Percentiles rank a stretch among this genome's conserved stretches.
Conservation (phyloP, 2,113 vertebrate species). For the Hiodon alosoides region DNA sequence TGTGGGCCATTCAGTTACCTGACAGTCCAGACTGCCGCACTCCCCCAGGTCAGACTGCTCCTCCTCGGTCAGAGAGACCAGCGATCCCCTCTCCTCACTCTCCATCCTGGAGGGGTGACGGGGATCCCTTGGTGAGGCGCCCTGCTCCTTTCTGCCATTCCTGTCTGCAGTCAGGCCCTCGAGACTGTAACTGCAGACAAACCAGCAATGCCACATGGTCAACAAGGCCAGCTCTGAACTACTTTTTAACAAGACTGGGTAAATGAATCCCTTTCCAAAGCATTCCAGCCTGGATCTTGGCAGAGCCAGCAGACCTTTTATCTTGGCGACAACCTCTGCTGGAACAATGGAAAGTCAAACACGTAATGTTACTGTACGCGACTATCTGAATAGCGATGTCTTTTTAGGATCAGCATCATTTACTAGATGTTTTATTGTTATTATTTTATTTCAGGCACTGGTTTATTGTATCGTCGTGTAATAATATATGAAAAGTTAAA, state of each 20-base stretch:
- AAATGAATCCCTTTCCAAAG: not conserved
- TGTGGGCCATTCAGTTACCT: conserved; percentile 55
- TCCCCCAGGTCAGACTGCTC: conserved; percentile 67
- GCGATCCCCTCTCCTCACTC: conserved; percentile 71
- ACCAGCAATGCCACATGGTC: conserved; percentile 18
- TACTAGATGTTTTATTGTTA: no score
- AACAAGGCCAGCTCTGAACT: not conserved
- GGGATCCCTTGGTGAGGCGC: conserved; percentile 56
- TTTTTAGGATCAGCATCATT: no score
- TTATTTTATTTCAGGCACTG: not conserved
- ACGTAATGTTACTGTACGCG: no score
- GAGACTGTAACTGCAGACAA: conserved; percentile 80
- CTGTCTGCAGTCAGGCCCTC: conserved; percentile 77
- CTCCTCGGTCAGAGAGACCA: conserved; percentile 80
- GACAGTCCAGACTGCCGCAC: conserved; percentile 53
- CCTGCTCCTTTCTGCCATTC: conserved; percentile 62
- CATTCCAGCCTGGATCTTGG: not conserved
- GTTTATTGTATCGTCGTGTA: not conserved
- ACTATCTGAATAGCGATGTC: no score
- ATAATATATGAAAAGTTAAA: no score
- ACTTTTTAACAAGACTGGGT: not conserved
- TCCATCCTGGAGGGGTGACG: conserved; percentile 48
- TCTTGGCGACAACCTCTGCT: no score
- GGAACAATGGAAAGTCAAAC: no score
- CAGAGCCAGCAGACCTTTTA: not conserved